Evolutionary conservation across 2,888 invertebrate genomes (phyloP).

Genomic region (Griposia aprilina): DNA sequence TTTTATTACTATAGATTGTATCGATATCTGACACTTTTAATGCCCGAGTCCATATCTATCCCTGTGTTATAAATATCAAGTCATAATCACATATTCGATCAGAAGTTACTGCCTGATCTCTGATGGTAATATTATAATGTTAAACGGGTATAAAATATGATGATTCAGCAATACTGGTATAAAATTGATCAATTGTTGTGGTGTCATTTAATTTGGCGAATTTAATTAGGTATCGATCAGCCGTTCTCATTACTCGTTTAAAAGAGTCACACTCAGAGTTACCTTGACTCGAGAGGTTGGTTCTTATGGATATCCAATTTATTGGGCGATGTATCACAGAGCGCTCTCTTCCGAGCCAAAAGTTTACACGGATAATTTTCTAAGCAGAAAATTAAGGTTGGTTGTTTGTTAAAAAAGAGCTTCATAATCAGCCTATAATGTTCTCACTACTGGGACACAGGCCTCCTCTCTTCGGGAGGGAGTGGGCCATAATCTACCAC

Average conservation of each 20-base stretch:
- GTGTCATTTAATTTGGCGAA: conserved; percentile 73
- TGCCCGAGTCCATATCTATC: conserved; percentile 24
- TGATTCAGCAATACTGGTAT: conserved; percentile 65
- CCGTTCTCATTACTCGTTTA: conserved; percentile 73
- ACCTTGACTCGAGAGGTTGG: conserved; percentile 75
- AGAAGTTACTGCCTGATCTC: conserved; percentile 27
- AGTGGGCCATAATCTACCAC: no score
- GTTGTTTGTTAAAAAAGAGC: neutral
- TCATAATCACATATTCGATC: conserved; percentile 37
- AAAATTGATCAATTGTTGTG: conserved; percentile 75
- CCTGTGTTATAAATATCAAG: conserved; percentile 25
- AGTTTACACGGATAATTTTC: conserved; percentile 65
- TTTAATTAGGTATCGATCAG: conserved; percentile 81
- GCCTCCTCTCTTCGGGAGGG: no score
- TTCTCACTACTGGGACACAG: no score
- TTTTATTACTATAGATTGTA: conserved; percentile 49
- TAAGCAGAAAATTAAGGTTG: neutral
- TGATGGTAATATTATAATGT: conserved; percentile 36
- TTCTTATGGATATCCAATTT: conserved; percentile 77
- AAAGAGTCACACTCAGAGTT: conserved; percentile 66
- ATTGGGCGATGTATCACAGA: conserved; percentile 77
- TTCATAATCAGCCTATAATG: no score
- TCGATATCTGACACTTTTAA: conserved; percentile 45
- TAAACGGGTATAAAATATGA: conserved; percentile 49
- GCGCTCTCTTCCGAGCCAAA: conserved; percentile 71